Percentiles rank a stretch among this genome's conserved stretches.
These are phyloP conservation scores for Anastrepha ludens DNA, from an alignment of 1,140 invertebrate genomes.

Conservation along the genomic window DNA sequence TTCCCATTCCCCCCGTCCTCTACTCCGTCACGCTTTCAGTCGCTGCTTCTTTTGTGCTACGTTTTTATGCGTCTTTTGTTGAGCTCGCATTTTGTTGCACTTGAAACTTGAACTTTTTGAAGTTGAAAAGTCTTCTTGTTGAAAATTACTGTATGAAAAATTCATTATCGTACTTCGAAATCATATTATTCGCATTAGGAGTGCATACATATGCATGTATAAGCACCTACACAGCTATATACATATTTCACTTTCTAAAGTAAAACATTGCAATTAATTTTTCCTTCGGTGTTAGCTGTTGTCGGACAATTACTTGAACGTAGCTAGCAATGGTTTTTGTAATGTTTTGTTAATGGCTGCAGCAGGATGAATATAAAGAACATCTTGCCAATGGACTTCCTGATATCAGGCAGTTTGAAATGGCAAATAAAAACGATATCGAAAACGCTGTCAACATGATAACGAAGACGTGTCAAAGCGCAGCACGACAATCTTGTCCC, in stretches of 20 bases:
- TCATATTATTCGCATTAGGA: slow-evolving; percentile 33
- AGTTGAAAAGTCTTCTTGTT: slow-evolving; percentile 46
- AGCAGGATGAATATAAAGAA: too few species aligned
- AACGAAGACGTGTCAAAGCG: too few species aligned
- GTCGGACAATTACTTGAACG: neutral
- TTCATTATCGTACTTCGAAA: slow-evolving; percentile 50
- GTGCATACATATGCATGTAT: neutral
- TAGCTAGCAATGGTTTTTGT: slow-evolving; percentile 2
- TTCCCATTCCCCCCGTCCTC: neutral
- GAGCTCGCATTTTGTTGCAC: neutral
- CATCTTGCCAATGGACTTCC: too few species aligned
- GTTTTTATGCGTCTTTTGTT: neutral
- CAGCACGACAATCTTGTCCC: too few species aligned
- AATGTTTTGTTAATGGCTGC: neutral
- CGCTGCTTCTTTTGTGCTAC: slow-evolving; percentile 10
- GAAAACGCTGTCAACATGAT: too few species aligned
- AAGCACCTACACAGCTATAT: neutral
- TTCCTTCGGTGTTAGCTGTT: neutral
- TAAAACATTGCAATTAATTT: slow-evolving; percentile 39
- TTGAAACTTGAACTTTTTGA: slow-evolving; percentile 32
- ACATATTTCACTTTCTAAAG: neutral
- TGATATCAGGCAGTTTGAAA: too few species aligned
- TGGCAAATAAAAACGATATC: too few species aligned
- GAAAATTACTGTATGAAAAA: slow-evolving; percentile 38
- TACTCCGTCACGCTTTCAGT: neutral